phyloP scores from a whole-genome alignment of 2,113 vertebrate species.

The Vulpes ferrilata region DNA sequence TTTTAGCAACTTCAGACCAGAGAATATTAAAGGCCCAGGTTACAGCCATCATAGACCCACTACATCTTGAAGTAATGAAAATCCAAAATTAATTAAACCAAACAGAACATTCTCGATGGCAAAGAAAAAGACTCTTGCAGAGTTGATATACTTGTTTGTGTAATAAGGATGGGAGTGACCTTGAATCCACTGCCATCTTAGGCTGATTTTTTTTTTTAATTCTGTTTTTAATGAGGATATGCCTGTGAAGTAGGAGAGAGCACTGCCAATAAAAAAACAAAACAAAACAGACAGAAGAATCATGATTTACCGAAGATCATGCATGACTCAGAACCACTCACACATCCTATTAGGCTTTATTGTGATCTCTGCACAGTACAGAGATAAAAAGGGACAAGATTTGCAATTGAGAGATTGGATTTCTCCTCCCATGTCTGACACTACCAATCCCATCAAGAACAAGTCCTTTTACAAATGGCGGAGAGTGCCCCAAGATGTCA shows the following conservation, averaged over 20 bases:
- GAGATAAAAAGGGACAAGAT: not conserved
- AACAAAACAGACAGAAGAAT: not conserved
- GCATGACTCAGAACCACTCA: not conserved
- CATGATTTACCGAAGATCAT: not conserved
- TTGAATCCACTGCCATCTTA: not conserved
- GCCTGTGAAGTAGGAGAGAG: not conserved
- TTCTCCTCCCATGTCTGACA: not conserved
- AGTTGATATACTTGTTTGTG: not conserved
- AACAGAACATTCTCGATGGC: not conserved
- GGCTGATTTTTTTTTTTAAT: too few species aligned
- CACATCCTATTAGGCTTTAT: accelerated
- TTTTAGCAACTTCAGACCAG: not conserved
- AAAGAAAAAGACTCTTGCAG: not conserved
- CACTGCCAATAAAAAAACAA: not conserved
- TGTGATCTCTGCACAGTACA: not conserved
- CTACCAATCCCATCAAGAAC: not conserved
- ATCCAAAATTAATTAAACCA: not conserved
- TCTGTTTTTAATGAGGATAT: not conserved
- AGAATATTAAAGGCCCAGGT: not conserved
- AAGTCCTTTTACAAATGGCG: not conserved
- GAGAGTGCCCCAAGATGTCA: not conserved
- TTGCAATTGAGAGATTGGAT: not conserved
- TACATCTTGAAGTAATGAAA: not conserved
- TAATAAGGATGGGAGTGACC: not conserved
- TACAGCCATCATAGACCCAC: not conserved